Base-by-base conservation (phyloP, 1,140 invertebrate species). In the Trypoxylus dichotomus region DNA sequence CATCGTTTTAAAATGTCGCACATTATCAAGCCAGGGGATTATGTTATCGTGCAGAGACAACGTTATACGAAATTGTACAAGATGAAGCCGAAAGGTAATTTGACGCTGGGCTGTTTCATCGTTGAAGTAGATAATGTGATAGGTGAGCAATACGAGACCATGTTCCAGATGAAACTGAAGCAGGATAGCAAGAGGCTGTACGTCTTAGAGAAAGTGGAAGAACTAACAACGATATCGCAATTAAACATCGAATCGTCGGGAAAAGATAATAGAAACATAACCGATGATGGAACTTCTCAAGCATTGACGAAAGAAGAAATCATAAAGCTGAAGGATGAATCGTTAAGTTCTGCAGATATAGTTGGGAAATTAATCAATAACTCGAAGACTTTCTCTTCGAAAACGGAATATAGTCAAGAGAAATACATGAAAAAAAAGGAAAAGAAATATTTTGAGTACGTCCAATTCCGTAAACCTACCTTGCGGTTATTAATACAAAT, bases 391-490 rank as follows among this genome's bases (percentile, higher is more conserved):
- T 96, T 96, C 86, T 89, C 90, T 29, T 89, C 90, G 37, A 98
- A 97, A 89, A 98, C 96, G 0, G 94, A 94, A 83, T 98, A 93
- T 85, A 95, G 96, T 0, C 96, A 98, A 86, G 94, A 96, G 81
- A 98, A 98, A 85, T 98, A 98, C 85, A 90, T 98, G 7, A 94
- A 93, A 72, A 98, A 98, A 85, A 98, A 98, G 86, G 94, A 96
- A 81, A 94, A 93, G 79, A 97, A 97, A 85, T 97, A 97, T 86
- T 94, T 91, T 84, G 92, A 94, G 81, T 94, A 91, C 83, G 86
- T 96, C 21, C 91, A 92, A 77, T 89, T 97, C 42, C 86, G 92
- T 15, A 91, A 90, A 83, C 95, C 96, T 0, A 94, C 89, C 32
- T 89, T 97, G 76, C 87, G 93, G 71, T 84, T 93, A 1, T 86